These are phyloP conservation scores for Coluber constrictor DNA, from an alignment of 2,797 vertebrate species.

Conservation along the genomic window DNA sequence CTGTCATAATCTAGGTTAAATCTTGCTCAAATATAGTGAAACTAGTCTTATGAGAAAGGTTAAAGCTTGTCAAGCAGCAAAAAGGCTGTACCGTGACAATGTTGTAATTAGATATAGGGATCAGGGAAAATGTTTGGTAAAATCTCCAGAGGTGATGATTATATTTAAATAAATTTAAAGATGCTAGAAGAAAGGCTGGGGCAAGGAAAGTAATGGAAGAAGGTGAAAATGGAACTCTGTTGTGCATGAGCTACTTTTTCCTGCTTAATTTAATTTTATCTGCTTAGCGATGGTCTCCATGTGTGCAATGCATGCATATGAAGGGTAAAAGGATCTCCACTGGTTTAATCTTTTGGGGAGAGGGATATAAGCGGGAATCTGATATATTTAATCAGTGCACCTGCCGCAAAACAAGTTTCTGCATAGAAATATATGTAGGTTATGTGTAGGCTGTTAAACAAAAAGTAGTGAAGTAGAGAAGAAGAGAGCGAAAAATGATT, in stretches of 20 bases:
- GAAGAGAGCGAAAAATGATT: background rate
- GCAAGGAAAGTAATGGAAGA: background rate
- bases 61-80: background rate
- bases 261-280: background rate
- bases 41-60: background rate
- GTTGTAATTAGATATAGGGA: background rate
- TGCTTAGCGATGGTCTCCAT: too few relatives aligned
- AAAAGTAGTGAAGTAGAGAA: background rate
- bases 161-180: background rate
- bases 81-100: background rate
- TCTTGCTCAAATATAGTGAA: background rate
- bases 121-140: background rate
- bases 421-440: background rate
- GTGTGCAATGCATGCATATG: background rate
- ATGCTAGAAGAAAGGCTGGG: background rate
- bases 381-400: background rate
- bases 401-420: background rate
- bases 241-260: background rate
- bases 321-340: background rate
- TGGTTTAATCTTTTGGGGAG: background rate
- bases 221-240: background rate
- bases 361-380: background rate
- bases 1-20: background rate
- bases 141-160: background rate
- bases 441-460: background rate